Percentiles rank a stretch among this genome's conserved stretches.
Evolutionary conservation across 2,113 vertebrate species (phyloP).

Genomic region (Chlorocebus sabaeus): DNA sequence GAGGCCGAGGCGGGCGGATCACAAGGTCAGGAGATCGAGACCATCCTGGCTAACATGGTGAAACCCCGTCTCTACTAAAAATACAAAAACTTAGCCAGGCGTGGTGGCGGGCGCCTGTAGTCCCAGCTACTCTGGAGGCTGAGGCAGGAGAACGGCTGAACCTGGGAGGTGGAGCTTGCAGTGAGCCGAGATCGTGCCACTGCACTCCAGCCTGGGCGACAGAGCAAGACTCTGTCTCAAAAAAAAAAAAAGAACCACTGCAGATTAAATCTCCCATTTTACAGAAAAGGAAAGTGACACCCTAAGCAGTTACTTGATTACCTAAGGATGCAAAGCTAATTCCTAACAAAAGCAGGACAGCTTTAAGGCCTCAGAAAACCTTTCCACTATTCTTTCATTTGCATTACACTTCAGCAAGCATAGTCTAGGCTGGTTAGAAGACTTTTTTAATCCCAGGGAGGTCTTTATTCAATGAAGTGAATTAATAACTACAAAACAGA

Average conservation of each 20-base stretch:
- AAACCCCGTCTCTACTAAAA: no score
- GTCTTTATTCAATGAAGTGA: background rate
- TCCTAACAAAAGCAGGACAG: background rate
- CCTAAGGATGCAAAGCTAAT: background rate
- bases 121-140: no score
- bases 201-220: no score
- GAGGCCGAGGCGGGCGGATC: no score
- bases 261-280: background rate
- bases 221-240: no score
- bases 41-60: no score
- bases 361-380: background rate
- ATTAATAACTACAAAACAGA: background rate
- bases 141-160: no score
- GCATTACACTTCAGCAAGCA: background rate
- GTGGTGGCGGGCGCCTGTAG: no score
- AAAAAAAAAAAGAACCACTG: background rate
- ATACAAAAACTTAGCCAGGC: no score
- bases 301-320: background rate
- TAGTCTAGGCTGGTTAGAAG: background rate
- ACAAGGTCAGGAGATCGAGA: no score
- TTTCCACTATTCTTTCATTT: background rate
- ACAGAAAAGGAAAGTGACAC: background rate
- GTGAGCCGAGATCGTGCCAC: no score
- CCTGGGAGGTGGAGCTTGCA: no score
- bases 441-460: background rate